Base-by-base conservation (phyloP, 2,797 vertebrate genomes). In the Rhabdomys pumilio region DNA sequence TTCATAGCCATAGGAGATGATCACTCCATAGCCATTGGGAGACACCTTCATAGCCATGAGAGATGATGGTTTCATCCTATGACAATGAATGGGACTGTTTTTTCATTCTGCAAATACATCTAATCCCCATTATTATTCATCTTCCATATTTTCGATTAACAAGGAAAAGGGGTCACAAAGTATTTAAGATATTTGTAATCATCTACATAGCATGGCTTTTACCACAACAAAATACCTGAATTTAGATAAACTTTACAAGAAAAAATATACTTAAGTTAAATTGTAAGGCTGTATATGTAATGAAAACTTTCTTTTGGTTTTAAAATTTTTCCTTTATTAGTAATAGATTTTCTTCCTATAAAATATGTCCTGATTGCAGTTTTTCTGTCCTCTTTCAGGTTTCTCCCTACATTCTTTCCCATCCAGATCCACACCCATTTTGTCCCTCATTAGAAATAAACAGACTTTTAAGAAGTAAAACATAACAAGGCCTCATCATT, bases 41-140 rank as follows among this genome's bases (percentile, higher is more conserved):
- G 11, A 13, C 0, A 12, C 1, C 29, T 31, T 41, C 24, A 4
- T 63, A 69, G 44, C 59, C 31, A 53, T 53, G 50, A 7, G 7
- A 55, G 53, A 55, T 63, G 24, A 63, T 63, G 61, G 29, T 13
- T 10, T n/a, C 19, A 72, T 57, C 34, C 76, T 31, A 11, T 41
- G 5, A 1, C 34, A 59, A 63, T 72, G 7, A 76, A 13, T 31
- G 29, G 24, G 41, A 24, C 0, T 26, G 17, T 1, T 61, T 85
- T 67, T 22, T 55, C 24, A 11, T 38, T 87, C 26, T 47, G 8
- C 17, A 50, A 85, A 24, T 1, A 63, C 10, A 38, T 61, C 1
- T 77, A 85, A 72, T 29, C 26, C 26, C 55, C 77, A 82, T n/a
- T 69, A 82, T 50, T 6, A 59, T 50, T 90, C 96, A 65, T 38